Percentiles rank a stretch among this genome's conserved stretches.
phyloP scores from a whole-genome alignment of 2,888 invertebrate species.

The Monochamus alternatus region DNA sequence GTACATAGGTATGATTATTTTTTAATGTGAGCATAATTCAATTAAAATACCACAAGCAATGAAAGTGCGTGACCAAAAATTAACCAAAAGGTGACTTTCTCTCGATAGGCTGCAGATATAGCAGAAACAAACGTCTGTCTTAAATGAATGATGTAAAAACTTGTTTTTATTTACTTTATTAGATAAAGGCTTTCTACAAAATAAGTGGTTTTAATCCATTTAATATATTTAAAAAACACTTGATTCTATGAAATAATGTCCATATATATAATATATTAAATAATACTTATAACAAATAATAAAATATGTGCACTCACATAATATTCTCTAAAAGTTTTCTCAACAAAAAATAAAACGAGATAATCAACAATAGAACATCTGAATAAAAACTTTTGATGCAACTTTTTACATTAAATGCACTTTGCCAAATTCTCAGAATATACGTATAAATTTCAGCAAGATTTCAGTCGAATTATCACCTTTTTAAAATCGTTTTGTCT shows the following conservation, averaged over 20 bases:
- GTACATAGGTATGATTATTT: background rate
- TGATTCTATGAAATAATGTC: background rate
- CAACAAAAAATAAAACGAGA: conserved; percentile 2
- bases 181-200: conserved; percentile 28
- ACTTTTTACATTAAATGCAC: background rate
- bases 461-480: conserved; percentile 25
- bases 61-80: too few relatives aligned
- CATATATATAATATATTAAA: conserved; percentile 9
- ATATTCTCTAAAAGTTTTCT: conserved; percentile 7
- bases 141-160: background rate
- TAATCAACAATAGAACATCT: background rate
- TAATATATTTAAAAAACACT: conserved; percentile 9
- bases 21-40: conserved; percentile 14
- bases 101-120: background rate
- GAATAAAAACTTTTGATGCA: background rate
- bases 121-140: background rate
- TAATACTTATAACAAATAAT: conserved; percentile 22
- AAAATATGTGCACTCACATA: conserved; percentile 6
- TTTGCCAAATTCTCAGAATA: background rate
- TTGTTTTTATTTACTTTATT: conserved; percentile 18
- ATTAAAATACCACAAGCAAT: background rate
- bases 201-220: conserved; percentile 10
- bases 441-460: background rate
- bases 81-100: background rate
- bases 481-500: conserved; percentile 14